Percentiles rank a stretch among this genome's conserved stretches.
These are phyloP conservation scores for Tenthredo distinguenda DNA, from an alignment of 2,888 invertebrate genomes.

Conservation along the genomic window DNA sequence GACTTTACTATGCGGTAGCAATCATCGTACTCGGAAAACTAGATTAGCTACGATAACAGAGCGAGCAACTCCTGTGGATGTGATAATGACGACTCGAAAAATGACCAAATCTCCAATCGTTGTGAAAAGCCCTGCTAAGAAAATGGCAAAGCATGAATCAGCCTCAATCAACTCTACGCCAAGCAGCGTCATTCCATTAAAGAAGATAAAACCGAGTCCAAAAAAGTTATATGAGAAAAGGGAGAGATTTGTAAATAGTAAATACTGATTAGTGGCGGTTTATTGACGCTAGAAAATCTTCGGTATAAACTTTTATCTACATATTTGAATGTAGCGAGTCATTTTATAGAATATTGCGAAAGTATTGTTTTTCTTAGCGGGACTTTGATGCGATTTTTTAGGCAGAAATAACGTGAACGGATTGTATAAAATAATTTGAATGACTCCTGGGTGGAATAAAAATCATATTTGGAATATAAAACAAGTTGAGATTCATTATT, in stretches of 20 bases:
- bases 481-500: too few species aligned
- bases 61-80: constrained; percentile 37
- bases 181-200: constrained; percentile 45
- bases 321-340: not conserved
- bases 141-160: constrained; percentile 61
- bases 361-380: not conserved
- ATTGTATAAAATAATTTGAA: not conserved
- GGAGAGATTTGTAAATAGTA: constrained; percentile 50
- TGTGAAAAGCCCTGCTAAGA: constrained; percentile 58
- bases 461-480: not conserved
- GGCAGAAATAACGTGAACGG: not conserved
- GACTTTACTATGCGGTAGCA: constrained; percentile 48
- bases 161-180: constrained; percentile 36
- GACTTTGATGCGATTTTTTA: not conserved
- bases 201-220: constrained; percentile 56
- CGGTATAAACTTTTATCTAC: not conserved
- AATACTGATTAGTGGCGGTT: not conserved
- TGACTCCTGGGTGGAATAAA: not conserved
- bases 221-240: constrained; percentile 56
- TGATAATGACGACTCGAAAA: not conserved
- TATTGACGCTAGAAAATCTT: not conserved
- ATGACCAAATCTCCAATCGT: constrained; percentile 57
- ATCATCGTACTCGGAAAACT: constrained; percentile 56
- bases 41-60: constrained; percentile 62
- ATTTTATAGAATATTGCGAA: not conserved